phyloP scores from a whole-genome alignment of 2,888 invertebrate genomes.

The Ceriagrion tenellum region DNA sequence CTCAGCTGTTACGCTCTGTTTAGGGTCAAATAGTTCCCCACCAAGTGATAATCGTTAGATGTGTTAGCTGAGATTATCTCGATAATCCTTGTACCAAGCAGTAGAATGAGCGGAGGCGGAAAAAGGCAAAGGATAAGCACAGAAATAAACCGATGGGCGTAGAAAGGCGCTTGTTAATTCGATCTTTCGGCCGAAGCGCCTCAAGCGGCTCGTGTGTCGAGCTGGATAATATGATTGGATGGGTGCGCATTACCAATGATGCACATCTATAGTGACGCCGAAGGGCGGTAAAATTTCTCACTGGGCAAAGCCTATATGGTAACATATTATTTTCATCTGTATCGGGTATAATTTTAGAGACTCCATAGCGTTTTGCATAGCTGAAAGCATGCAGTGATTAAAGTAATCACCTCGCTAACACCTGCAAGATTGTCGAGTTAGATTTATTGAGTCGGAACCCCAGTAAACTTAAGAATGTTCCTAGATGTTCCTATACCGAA shows the following conservation, averaged over 20 bases:
- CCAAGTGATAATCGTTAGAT: not conserved
- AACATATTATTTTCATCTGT: not conserved
- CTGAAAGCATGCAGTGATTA: not conserved
- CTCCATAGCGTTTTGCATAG: not conserved
- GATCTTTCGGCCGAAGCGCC: not conserved
- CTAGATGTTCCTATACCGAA: not conserved
- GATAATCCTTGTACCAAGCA: not conserved
- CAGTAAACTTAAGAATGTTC: not conserved
- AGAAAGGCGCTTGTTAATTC: not conserved
- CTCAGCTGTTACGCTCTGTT: too few species aligned
- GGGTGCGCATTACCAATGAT: not conserved
- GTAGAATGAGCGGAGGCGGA: not conserved
- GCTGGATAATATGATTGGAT: not conserved
- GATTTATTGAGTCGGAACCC: not conserved
- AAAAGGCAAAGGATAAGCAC: not conserved
- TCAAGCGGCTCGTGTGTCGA: not conserved
- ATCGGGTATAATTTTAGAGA: not conserved
- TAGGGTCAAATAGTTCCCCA: not conserved
- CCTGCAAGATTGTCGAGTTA: not conserved
- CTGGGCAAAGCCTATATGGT: not conserved
- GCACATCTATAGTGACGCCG: not conserved
- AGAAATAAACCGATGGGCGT: not conserved
- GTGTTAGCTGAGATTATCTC: not conserved
- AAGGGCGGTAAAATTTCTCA: not conserved
- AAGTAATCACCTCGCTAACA: not conserved